Conservation (phyloP, 2,113 vertebrate genomes). For the Bubalus kerabau region DNA sequence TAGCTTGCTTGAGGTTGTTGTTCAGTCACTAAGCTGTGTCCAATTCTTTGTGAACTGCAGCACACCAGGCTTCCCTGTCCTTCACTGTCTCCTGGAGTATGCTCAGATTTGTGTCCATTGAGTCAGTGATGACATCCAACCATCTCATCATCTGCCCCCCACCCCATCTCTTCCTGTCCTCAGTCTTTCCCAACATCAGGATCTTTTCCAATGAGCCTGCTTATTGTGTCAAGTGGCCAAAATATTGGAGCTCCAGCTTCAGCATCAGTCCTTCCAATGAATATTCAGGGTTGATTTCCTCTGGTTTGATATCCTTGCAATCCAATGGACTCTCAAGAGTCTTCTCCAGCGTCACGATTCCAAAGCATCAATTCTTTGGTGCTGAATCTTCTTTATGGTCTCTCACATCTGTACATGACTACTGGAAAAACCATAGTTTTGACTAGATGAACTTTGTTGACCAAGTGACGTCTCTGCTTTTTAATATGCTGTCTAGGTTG, state of each 20-base stretch:
- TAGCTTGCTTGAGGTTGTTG: not conserved
- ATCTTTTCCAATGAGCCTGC: not conserved
- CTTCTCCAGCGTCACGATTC: not conserved
- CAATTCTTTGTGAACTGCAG: not conserved
- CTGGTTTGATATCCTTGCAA: not conserved
- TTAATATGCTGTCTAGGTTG: not conserved
- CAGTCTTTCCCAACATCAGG: not conserved
- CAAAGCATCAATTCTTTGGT: not conserved
- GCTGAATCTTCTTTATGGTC: not conserved
- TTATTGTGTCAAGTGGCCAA: not conserved
- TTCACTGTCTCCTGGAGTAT: not conserved
- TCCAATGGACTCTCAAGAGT: not conserved
- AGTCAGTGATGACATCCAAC: not conserved
- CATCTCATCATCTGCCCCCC: not conserved
- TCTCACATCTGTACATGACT: not conserved
- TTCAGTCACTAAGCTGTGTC: not conserved
- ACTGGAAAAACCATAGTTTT: not conserved
- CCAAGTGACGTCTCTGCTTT: not conserved
- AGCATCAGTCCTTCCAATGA: not conserved
- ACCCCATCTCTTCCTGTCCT: not conserved
- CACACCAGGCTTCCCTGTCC: not conserved
- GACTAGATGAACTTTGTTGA: not conserved
- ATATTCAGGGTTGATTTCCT: not conserved
- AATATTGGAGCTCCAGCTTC: not conserved
- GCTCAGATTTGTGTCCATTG: not conserved